Evolutionary conservation across 2,888 invertebrate genomes (phyloP), one percentile per base, ranked within the genome.

Genomic region (Ochropacha duplaris): DNA sequence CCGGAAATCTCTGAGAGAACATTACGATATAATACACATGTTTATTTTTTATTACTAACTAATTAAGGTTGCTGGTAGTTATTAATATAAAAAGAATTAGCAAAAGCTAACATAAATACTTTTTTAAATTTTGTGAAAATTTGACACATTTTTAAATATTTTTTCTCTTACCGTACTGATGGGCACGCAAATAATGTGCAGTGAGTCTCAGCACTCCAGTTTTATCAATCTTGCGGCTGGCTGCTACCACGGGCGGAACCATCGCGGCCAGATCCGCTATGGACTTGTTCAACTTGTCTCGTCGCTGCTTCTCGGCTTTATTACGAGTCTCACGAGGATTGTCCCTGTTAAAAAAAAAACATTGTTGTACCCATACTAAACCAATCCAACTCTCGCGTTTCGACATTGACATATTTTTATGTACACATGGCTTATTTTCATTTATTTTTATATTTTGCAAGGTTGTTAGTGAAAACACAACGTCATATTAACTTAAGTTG

Each of bases 201-300:
- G 97, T 95, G 61, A 98, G 95, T 56, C 98, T 94, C 34, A 98
- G 93, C 24, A 98, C 95, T 57, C 96, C 96, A n/a, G 97, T 98
- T 88, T 98, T 98, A 92, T 98, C 98, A 71, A 98, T 94, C 72
- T 96, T 95, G 66, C 96, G 95, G 16, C 95, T 94, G 65, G 97
- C 95, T 67, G 94, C 94, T 8, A 96, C 94, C 49, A 98, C 96
- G 71, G 96, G 95, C 0, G 98, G 97, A 60, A 98, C 96, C 81
- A 97, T 94, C 3, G 94, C 91, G 1, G 97, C 96, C 78, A 98
- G 92, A 78, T 97, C 96, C 26, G 95, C 94, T 66, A 98, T 97
- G 69, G 96, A 96, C 59, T 95, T 94, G 87, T 98, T 98, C 67
- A 98, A 92, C 81, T 96, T 96, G 83, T 98, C 98, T 14, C 98